A percentile compares a stretch with the other conserved stretches of the same genome.
Conservation (phyloP, 2,113 vertebrate species). For the Petrocephalus microphthalmus region DNA sequence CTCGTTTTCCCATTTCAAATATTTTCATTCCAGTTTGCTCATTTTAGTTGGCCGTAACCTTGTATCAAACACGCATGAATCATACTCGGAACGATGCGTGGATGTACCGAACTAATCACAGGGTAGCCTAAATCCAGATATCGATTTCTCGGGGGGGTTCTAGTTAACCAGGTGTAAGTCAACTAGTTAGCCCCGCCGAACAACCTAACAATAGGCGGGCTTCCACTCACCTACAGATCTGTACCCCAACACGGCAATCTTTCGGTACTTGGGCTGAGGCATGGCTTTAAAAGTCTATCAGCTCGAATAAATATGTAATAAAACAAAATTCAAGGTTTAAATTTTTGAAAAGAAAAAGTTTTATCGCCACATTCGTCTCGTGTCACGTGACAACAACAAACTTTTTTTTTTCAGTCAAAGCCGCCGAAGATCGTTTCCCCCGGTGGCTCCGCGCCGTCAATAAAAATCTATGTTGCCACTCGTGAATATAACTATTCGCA, state of each 20-base stretch:
- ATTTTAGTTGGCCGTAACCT: background rate
- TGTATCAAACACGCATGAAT: background rate
- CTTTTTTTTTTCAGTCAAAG: slow-evolving; percentile 44
- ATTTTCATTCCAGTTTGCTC: background rate
- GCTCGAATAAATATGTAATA: slow-evolving; percentile 18
- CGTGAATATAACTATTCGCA: background rate
- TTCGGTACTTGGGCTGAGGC: slow-evolving; percentile 69
- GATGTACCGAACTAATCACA: background rate
- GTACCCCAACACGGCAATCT: slow-evolving; percentile 70
- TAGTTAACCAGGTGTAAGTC: background rate
- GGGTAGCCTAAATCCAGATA: background rate
- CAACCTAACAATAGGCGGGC: background rate
- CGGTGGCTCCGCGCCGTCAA: slow-evolving; percentile 46
- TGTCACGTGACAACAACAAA: slow-evolving; percentile 78
- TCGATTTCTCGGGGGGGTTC: background rate
- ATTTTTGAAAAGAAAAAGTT: slow-evolving; percentile 50
- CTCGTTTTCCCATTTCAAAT: background rate
- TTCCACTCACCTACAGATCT: slow-evolving; percentile 67
- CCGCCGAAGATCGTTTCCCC: slow-evolving; percentile 39
- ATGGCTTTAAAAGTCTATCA: slow-evolving; percentile 39
- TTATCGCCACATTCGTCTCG: slow-evolving; percentile 60
- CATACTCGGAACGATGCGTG: background rate
- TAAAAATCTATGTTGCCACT: background rate
- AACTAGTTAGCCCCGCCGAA: background rate
- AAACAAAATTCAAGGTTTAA: slow-evolving; percentile 29